Evolutionary conservation across 1,140 invertebrate species (phyloP), one percentile per base, ranked within the genome.

Genomic region (Lepidotrigona ventralis): DNA sequence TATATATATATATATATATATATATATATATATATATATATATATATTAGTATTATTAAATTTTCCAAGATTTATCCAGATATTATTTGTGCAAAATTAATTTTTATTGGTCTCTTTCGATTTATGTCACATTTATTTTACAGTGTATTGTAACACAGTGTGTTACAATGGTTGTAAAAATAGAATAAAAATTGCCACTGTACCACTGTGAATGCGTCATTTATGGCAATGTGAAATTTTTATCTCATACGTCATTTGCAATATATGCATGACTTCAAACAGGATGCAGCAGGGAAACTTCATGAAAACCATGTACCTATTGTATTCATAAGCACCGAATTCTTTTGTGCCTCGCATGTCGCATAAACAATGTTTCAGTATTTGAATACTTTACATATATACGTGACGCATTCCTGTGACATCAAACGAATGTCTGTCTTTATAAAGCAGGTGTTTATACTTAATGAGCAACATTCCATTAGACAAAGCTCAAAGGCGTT

Each of bases 241-340:
- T 17, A 64, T 64, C 17, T 46, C 26, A 14, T 26, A 26, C 60
- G n/a, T 0, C n/a, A n/a, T 26, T 6, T 64, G 63, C n/a, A 15
- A 64, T 64, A 29, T 64, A 64, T 17, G 71, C 51, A 56, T 54
- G 21, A 9, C 21, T 60, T 63, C 33, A 29, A 15, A 29, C 33
- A 64, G 11, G 12, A 14, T 23, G 74, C 33, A 26, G 21, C 3
- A n/a, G 56, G 17, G 12, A 60, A 64, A 51, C 58, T 66, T 23
- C 63, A 66, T 66, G 46, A 54, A 64, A 66, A 77, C 66, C 56
- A 26, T 60, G 33, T 33, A 63, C 15, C 19, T 11, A 66, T 66
- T 64, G 75, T 66, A 77, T 77, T 77, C 63, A 60, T 53, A 63
- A 53, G 63, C 75, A 66, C 53, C 75, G 60, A 77, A 77, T 77